Conservation (phyloP, 2,888 invertebrate species). For the Leptogaster cylindrica region DNA sequence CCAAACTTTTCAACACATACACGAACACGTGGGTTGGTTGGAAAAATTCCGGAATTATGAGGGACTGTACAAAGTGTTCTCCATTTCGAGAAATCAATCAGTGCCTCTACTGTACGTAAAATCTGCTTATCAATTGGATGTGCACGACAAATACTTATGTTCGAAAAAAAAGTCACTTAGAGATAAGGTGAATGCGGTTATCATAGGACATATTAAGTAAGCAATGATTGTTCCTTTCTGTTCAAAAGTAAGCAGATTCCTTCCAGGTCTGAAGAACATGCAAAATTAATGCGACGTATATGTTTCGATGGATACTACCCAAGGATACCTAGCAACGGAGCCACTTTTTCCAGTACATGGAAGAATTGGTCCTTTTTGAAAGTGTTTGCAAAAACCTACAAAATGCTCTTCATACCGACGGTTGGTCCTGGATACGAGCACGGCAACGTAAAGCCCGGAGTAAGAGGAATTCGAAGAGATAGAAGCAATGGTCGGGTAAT, state of each 20-base stretch:
- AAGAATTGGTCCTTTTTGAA: constrained; percentile 66
- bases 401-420: constrained; percentile 71
- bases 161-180: constrained; percentile 62
- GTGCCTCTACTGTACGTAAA: constrained; percentile 71
- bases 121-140: constrained; percentile 67
- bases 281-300: constrained; percentile 64
- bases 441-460: constrained; percentile 69
- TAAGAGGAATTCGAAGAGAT: constrained; percentile 58
- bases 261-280: constrained; percentile 61
- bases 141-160: constrained; percentile 63
- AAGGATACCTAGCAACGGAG: constrained; percentile 71
- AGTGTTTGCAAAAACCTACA: constrained; percentile 66
- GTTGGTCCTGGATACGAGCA: constrained; percentile 72
- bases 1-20: constrained; percentile 63
- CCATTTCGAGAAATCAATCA: constrained; percentile 53
- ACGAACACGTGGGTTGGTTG: constrained; percentile 60
- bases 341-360: constrained; percentile 70
- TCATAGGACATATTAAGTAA: constrained; percentile 65
- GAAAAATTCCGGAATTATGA: constrained; percentile 51
- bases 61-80: constrained; percentile 58
- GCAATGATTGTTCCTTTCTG: not conserved
- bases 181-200: constrained; percentile 64
- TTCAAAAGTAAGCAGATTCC: not conserved
- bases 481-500: constrained; percentile 60
- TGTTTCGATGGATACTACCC: constrained; percentile 70